Base-by-base conservation (phyloP, 1,140 invertebrate species). In the Physella acuta region DNA sequence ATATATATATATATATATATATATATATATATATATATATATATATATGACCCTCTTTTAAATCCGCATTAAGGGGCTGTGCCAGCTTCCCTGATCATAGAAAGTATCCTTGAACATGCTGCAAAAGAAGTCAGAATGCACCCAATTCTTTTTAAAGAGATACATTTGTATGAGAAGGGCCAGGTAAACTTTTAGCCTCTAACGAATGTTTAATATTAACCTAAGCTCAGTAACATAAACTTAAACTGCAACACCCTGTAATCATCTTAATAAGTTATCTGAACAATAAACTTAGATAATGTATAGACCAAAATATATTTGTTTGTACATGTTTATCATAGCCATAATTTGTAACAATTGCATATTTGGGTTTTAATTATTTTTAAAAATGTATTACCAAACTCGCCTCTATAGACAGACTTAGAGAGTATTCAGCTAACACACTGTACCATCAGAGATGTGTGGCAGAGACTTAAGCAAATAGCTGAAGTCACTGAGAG, bases 91-190 rank as follows among this genome's bases (percentile, higher is more conserved):
- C 39, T 75, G 8, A 53, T 77, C 17, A 74, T 75, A 20, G 77
- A 78, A 37, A 55, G 63, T 14, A 66, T 78, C 0, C 37, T 78
- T 37, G 75, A 77, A 58, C 71, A 76, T 52, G 56, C 74, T 0
- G 71, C 75, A 11, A 61, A 53, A 16, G 31, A 44, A 4, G 33
- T 73, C 4, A 59, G 60, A 0, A 67, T 60, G 52, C 39, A 74
- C 33, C 68, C 73, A 8, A n/a, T 70, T n/a, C 28, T 53, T 3
- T 60, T 79, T n/a, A 77, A 74, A 37, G 61, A 72, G 56, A n/a
- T 72, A 1, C 77, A 78, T 56, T 66, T 78, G 17, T 73, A 74
- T 44, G 58, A 73, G 33, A 58, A 74, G 5, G 77, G 75, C 30
- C 70, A 78, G 68, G 71, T 77, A 36, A 58, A 58, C 28, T n/a